Evolutionary conservation across 1,140 invertebrate genomes (phyloP), one percentile per base, ranked within the genome.

Genomic region (Pseudomyrmex sp.): DNA sequence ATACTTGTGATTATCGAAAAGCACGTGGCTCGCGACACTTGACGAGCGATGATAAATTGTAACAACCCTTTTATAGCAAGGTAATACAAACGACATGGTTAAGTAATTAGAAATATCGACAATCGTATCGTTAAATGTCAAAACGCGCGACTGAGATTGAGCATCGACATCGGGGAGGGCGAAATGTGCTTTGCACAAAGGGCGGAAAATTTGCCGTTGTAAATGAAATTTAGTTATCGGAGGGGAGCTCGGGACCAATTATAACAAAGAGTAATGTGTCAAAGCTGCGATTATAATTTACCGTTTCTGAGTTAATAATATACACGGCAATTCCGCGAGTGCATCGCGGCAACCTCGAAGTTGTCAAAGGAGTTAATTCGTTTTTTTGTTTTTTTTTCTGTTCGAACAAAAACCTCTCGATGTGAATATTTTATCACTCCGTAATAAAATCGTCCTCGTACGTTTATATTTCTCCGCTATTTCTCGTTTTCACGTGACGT

Each of bases 401-500:
- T 35, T 35, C 5, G 35, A 7, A 35, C 35, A 35, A 7, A 35
- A 35, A 35, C 35, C 35, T 35, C 26, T 70, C 2, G n/a, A 63
- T 23, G 35, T 0, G 4, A 0, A 35, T 63, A 50, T 61, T 61
- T 77, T 10, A 20, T 76, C 65, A 76, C 52, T 62, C 15, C 26
- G 23, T 12, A 70, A 61, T 35, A 48, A n/a, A 80, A 70, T 56
- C 0, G 35, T 35, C 5, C 35, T 35, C 35, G 35, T 35, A 35
- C 35, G 35, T 35, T 35, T 35, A 35, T 35, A 7, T 35, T 35
- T 35, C 9, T 69, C n/a, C 2, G 50, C 0, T 52, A 52, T 52
- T 26, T 56, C 50, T 72, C 48, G 20, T 59, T 80, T n/a, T 72
- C 63, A 70, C 59, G 35, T 80, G 59, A 70, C 26, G 48, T 80